Percentiles rank a stretch among this genome's conserved stretches.
Conservation (phyloP, 2,797 vertebrate genomes). For the Channallabes apus region DNA sequence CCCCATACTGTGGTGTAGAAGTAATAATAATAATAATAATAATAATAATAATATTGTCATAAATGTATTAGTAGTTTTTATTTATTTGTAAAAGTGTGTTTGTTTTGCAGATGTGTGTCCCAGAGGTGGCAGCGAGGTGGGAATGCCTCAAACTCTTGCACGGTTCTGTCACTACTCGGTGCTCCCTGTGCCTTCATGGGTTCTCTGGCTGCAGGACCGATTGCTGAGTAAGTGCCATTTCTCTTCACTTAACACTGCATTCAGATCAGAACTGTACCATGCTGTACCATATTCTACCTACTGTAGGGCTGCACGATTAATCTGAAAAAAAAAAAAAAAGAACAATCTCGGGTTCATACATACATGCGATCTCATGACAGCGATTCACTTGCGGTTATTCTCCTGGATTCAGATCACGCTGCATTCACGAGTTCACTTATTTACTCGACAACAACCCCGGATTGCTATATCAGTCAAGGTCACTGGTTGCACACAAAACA, state of each 20-base stretch:
- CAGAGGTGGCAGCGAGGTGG: conserved; percentile 95
- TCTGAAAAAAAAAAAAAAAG: no score
- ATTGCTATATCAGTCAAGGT: no score
- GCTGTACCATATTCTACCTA: neutral
- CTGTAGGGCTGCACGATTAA: neutral
- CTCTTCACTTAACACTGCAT: neutral
- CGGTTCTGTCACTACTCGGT: conserved; percentile 85
- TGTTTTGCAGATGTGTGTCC: conserved; percentile 80
- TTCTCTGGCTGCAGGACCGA: conserved; percentile 80
- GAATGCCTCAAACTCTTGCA: conserved; percentile 94
- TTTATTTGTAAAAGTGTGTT: neutral
- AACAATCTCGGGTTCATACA: no score
- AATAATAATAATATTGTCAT: neutral
- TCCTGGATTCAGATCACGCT: no score
- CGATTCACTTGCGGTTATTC: no score
- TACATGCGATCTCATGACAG: no score
- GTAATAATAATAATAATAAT: neutral
- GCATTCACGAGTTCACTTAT: no score
- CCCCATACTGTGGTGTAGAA: neutral
- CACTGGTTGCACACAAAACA: no score
- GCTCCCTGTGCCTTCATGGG: conserved; percentile 88
- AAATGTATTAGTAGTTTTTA: neutral
- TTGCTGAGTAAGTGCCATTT: conserved; percentile 82
- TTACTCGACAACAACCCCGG: no score
- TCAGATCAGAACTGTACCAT: neutral